Conservation (phyloP, 1,140 invertebrate genomes). For the Frieseomelitta varia region DNA sequence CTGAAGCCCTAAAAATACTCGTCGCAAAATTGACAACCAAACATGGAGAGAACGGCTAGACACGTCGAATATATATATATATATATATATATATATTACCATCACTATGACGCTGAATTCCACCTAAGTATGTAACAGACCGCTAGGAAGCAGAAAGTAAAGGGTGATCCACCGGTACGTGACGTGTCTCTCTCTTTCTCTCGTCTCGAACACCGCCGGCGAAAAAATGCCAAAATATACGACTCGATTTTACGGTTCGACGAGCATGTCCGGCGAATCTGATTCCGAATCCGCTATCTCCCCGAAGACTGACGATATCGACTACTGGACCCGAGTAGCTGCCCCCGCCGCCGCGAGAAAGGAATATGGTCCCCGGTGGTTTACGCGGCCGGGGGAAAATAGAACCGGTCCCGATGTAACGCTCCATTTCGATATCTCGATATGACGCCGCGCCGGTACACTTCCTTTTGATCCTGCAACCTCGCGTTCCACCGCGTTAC, state of each 20-base stretch:
- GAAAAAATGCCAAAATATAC: slow-evolving; percentile 62
- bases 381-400: slow-evolving; percentile 37
- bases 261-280: slow-evolving; percentile 57
- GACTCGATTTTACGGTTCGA: slow-evolving; percentile 61
- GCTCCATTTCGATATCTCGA: slow-evolving; percentile 53
- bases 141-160: neutral
- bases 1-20: too few relatives aligned
- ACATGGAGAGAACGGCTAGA: too few relatives aligned
- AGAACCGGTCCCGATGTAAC: slow-evolving; percentile 40
- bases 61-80: too few relatives aligned
- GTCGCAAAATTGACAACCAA: too few relatives aligned
- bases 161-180: too few relatives aligned
- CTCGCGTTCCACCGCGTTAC: slow-evolving; percentile 5
- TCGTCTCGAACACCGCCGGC: neutral
- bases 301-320: slow-evolving; percentile 59
- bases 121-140: neutral
- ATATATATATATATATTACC: too few relatives aligned
- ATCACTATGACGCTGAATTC: neutral
- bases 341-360: slow-evolving; percentile 25
- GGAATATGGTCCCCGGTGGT: slow-evolving; percentile 37
- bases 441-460: slow-evolving; percentile 13
- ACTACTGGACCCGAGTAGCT: slow-evolving; percentile 24
- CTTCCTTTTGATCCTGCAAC: slow-evolving; percentile 2
- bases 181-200: neutral
- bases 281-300: slow-evolving; percentile 59